phyloP scores from a whole-genome alignment of 2,888 invertebrate genomes.

The Rotaria macrura region DNA sequence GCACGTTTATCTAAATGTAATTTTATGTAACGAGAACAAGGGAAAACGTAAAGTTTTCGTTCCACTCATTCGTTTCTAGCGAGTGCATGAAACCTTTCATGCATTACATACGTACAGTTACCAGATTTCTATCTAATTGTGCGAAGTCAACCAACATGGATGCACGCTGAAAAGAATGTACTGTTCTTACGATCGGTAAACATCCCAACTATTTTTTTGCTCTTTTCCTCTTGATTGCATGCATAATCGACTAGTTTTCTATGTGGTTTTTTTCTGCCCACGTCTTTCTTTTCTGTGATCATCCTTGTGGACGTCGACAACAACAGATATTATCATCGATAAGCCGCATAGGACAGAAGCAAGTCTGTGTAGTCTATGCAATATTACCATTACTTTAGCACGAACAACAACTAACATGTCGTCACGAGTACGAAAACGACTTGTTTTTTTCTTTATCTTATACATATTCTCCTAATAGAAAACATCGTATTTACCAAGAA shows the following conservation, averaged over 20 bases:
- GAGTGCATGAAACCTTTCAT: too few relatives aligned
- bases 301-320: not conserved
- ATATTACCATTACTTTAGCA: not conserved
- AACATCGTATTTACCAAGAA: too few relatives aligned
- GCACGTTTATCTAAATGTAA: too few relatives aligned
- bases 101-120: too few relatives aligned
- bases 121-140: not conserved
- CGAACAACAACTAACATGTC: not conserved
- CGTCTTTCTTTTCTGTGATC: not conserved
- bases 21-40: too few relatives aligned
- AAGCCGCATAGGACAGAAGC: not conserved
- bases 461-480: not conserved
- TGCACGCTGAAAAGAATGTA: not conserved
- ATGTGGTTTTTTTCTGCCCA: not conserved
- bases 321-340: not conserved
- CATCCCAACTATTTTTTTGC: not conserved
- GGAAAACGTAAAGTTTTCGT: too few relatives aligned
- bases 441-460: not conserved
- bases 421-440: not conserved
- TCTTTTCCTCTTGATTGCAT: not conserved
- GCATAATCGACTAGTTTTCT: not conserved
- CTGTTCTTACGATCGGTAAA: not conserved
- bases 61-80: too few relatives aligned
- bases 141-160: not conserved
- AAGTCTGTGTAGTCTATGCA: not conserved